Percentiles rank a stretch among this genome's conserved stretches.
phyloP scores from a whole-genome alignment of 1,140 invertebrate species.

The Drosophila jambulina region DNA sequence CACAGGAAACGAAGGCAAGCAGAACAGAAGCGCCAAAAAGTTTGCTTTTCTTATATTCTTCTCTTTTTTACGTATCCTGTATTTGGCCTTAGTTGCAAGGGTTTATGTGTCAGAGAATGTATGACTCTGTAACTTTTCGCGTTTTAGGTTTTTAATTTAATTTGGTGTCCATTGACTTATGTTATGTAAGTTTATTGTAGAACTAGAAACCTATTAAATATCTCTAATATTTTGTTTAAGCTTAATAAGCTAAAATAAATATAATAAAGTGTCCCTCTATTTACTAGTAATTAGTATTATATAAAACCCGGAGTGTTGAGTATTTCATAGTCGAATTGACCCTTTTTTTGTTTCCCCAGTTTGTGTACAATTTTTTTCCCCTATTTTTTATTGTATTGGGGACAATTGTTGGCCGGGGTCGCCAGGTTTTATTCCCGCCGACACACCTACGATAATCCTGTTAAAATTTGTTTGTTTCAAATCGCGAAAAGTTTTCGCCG shows the following conservation, averaged over 20 bases:
- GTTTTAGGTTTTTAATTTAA: not conserved
- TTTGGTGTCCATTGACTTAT: not conserved
- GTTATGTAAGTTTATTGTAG: not conserved
- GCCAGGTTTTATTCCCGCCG: not conserved
- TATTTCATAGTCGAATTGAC: not conserved
- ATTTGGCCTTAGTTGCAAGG: not conserved
- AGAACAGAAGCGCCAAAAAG: conserved; percentile 74
- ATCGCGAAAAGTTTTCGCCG: conserved; percentile 63
- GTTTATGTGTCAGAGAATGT: not conserved
- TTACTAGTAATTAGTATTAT: not conserved
- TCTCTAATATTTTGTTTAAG: too few relatives aligned
- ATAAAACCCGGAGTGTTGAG: not conserved
- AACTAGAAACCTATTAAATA: too few relatives aligned
- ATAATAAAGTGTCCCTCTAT: too few relatives aligned
- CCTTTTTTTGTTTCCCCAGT: not conserved
- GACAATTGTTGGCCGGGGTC: conserved; percentile 66
- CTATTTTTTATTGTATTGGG: conserved; percentile 12
- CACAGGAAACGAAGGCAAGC: conserved; percentile 59
- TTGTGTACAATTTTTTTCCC: not conserved
- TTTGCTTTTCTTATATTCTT: conserved; percentile 32
- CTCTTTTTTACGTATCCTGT: conserved; percentile 14
- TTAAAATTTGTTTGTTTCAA: conserved; percentile 81
- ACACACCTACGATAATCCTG: conserved; percentile 76
- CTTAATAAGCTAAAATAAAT: too few relatives aligned
- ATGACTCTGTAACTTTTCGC: not conserved